Base-by-base conservation (phyloP, 2,888 invertebrate species). In the Zhuqinia jingwanae region DNA sequence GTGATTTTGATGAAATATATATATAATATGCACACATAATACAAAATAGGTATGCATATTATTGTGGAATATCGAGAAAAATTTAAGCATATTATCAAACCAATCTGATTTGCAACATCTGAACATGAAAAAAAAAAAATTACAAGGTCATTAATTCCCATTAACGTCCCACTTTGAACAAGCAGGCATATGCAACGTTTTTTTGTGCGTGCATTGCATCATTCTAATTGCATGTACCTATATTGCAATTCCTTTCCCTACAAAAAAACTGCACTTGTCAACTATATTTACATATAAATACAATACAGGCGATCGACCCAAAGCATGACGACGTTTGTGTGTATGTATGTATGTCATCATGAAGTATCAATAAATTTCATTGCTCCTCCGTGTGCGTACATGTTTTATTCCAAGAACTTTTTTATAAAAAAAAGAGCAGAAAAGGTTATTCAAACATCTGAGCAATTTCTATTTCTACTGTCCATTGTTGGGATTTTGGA, bases 211-310 rank as follows among this genome's bases (percentile, higher is more conserved):
- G 25, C 8, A 73, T 8, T 50, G 53, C 47, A 73, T 73, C 50
- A 50, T 73, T 50, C 50, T 13, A 73, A 73, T 50, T 50, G 50
- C 73, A 73, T 73, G 50, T 47, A 50, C n/a, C n/a, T n/a, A 53
- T 36, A 47, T 47, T 50, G 73, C 53, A 30, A 17, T 73, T 15
- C 2, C 22, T 63, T 22, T 70, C 17, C 17, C 8, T 42, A 6
- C 65, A 42, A 65, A 36, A 17, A 53, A n/a, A n/a, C n/a, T n/a
- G n/a, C n/a, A n/a, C n/a, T n/a, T n/a, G n/a, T n/a, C n/a, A n/a
- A n/a, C n/a, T 53, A n/a, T 53, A 20, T 10, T 42, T 42, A 17
- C 11, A 10, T 27, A 17, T 53, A 27, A 13, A 5, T 36, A 36
- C 13, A 65, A 27, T n/a, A n/a, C n/a, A n/a, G n/a, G n/a, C n/a